Evolutionary conservation across 1,140 invertebrate species (phyloP).

Genomic region (Carcinoscorpius rotundicauda): DNA sequence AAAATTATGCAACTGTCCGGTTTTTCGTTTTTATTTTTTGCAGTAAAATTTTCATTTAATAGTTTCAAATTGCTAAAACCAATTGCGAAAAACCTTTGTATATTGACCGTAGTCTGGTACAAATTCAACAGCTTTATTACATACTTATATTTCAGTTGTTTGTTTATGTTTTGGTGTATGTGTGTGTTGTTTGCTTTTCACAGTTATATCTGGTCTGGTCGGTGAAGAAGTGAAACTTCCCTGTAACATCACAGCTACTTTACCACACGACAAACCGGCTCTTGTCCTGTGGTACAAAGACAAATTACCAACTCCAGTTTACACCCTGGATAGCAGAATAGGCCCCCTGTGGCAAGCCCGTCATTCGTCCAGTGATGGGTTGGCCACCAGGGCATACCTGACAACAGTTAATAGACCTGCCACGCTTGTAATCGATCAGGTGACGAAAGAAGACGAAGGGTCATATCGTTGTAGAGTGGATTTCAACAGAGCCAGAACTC

Average conservation of each 20-base stretch:
- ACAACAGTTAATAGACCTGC: slow-evolving; percentile 13
- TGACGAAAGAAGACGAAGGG: slow-evolving; percentile 46
- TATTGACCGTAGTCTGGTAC: no score
- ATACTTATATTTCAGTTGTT: no score
- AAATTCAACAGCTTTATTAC: no score
- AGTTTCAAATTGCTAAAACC: no score
- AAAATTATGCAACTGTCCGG: no score
- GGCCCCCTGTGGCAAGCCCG: slow-evolving; percentile 14
- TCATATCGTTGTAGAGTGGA: slow-evolving; percentile 77
- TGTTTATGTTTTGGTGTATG: no score
- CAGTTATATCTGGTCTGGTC: no score
- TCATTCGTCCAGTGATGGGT: slow-evolving; percentile 15
- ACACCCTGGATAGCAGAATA: slow-evolving; percentile 25
- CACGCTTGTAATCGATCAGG: slow-evolving; percentile 13
- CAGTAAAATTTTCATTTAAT: no score
- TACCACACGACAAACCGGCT: slow-evolving; percentile 67
- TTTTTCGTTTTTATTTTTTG: no score
- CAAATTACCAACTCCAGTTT: slow-evolving; percentile 38
- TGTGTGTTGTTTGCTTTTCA: no score
- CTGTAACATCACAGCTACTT: slow-evolving; percentile 62
- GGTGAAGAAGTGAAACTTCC: slow-evolving; percentile 49
- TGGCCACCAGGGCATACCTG: slow-evolving; percentile 16
- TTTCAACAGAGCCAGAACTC: slow-evolving; percentile 70
- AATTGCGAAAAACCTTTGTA: no score
- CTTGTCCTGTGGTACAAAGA: slow-evolving; percentile 85